Percentiles rank a stretch among this genome's conserved stretches.
These are phyloP conservation scores for Macrochelys suwanniensis DNA, from an alignment of 2,797 vertebrate genomes.

Conservation along the genomic window DNA sequence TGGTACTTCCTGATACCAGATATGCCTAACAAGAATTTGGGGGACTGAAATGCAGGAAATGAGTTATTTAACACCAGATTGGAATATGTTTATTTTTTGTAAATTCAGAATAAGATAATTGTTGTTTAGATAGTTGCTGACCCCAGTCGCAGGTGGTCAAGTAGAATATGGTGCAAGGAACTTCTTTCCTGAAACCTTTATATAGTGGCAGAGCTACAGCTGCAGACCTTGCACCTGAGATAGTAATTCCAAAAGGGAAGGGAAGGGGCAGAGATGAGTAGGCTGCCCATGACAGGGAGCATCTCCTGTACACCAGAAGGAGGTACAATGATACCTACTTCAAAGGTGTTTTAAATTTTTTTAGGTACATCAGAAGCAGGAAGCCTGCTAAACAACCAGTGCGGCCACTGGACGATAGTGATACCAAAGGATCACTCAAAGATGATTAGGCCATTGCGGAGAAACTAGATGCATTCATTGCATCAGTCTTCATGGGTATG, in stretches of 20 bases:
- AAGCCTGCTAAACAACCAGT: too few species aligned
- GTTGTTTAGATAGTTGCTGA: neutral
- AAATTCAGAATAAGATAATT: slow-evolving; percentile 9
- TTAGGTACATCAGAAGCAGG: too few species aligned
- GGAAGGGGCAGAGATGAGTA: neutral
- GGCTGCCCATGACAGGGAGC: neutral
- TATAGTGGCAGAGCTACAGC: neutral
- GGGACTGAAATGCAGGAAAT: neutral
- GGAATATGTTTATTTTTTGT: too few species aligned
- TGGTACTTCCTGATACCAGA: slow-evolving; percentile 2
- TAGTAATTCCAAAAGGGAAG: neutral
- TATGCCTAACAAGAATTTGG: neutral
- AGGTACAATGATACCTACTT: neutral
- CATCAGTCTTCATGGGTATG: too few species aligned
- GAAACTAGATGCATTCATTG: too few species aligned
- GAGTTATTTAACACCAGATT: neutral
- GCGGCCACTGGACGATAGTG: too few species aligned
- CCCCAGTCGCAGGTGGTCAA: neutral
- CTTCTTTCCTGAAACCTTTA: neutral
- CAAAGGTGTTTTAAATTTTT: too few species aligned
- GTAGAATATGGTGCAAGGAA: neutral
- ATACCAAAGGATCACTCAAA: too few species aligned
- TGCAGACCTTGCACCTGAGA: neutral
- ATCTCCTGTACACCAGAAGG: neutral
- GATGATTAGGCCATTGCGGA: too few species aligned